phyloP scores from a whole-genome alignment of 2,888 invertebrate genomes.

The Eubasilissa splendida region DNA sequence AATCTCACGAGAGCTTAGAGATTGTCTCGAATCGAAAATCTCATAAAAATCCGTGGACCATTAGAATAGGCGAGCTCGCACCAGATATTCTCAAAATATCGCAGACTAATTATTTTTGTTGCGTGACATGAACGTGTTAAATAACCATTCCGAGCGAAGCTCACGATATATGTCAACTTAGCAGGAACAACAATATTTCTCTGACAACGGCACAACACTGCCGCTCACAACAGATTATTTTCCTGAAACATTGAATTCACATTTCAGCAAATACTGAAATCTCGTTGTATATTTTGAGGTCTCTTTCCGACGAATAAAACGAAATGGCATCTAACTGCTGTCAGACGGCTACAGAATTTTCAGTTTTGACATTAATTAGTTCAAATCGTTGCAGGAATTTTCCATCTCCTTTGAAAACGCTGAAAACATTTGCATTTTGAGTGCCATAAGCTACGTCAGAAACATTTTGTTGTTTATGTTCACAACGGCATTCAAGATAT shows the following conservation, averaged over 20 bases:
- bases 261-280: conserved; percentile 37
- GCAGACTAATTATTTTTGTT: too few relatives aligned
- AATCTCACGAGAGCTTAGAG: too few relatives aligned
- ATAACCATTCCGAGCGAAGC: too few relatives aligned
- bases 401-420: conserved; percentile 6
- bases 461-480: conserved; percentile 11
- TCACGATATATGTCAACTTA: too few relatives aligned
- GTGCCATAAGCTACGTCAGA: background rate
- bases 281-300: conserved; percentile 12
- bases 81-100: too few relatives aligned
- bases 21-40: too few relatives aligned
- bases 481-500: background rate
- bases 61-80: too few relatives aligned
- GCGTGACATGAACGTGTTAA: too few relatives aligned
- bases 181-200: too few relatives aligned
- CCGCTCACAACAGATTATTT: too few relatives aligned
- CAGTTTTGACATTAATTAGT: conserved; percentile 12
- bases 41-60: too few relatives aligned
- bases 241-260: conserved; percentile 33
- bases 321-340: conserved; percentile 19
- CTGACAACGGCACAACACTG: too few relatives aligned
- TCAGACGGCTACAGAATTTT: background rate
- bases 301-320: background rate
- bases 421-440: conserved; percentile 19
- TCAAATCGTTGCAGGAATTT: conserved; percentile 6